Conservation (phyloP, 2,888 invertebrate genomes). For the Muscina levida region DNA sequence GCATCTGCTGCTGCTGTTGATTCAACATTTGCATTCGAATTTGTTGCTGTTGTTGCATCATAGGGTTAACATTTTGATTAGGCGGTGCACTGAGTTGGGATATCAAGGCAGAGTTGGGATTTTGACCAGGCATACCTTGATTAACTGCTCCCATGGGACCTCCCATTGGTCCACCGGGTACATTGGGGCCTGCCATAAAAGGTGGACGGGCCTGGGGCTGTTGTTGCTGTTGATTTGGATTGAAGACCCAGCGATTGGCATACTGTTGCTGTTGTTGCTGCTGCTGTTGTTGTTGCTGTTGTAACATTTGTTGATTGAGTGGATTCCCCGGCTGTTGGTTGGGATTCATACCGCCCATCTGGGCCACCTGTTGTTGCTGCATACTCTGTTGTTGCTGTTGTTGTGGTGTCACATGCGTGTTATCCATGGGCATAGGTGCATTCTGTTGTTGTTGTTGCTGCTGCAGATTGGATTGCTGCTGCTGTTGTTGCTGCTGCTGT, state of each 20-base stretch:
- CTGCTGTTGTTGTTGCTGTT: conserved; percentile 70
- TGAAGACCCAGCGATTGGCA: conserved; percentile 75
- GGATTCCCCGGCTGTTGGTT: conserved; percentile 62
- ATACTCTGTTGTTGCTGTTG: conserved; percentile 71
- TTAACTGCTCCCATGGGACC: conserved; percentile 63
- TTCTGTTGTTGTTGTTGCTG: conserved; percentile 67
- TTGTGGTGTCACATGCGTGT: conserved; percentile 67
- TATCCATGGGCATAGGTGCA: conserved; percentile 74
- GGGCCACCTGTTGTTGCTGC: conserved; percentile 65
- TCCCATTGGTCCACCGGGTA: conserved; percentile 63
- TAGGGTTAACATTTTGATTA: conserved; percentile 75
- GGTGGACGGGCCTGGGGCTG: conserved; percentile 66
- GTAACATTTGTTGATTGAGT: conserved; percentile 58
- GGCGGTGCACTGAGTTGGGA: conserved; percentile 84
- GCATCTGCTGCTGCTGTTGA: conserved; percentile 79
- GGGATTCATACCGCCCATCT: conserved; percentile 62
- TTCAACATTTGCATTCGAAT: conserved; percentile 77
- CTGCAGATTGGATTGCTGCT: conserved; percentile 67
- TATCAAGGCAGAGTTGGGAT: conserved; percentile 82
- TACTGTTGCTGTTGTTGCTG: conserved; percentile 70
- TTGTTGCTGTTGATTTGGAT: conserved; percentile 69
- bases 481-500: conserved; percentile 66
- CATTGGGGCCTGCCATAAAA: conserved; percentile 65
- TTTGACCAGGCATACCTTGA: conserved; percentile 77
- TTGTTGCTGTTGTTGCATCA: conserved; percentile 74